Percentiles rank a stretch among this genome's conserved stretches.
Conservation (phyloP, 2,888 invertebrate genomes). For the Patella pellucida region DNA sequence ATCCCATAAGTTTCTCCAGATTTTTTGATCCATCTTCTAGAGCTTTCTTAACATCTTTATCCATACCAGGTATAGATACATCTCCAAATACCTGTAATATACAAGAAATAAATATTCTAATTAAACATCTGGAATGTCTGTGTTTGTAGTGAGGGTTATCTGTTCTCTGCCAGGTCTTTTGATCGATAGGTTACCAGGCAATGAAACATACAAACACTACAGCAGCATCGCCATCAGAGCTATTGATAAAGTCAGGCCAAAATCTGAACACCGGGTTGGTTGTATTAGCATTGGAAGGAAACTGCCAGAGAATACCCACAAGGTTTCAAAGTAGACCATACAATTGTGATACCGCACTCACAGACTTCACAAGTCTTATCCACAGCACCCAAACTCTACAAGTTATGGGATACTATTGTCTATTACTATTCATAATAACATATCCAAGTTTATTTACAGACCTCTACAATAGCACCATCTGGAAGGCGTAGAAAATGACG, state of each 20-base stretch:
- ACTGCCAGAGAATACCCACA: no score
- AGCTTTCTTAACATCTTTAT: constrained; percentile 63
- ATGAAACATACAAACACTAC: no score
- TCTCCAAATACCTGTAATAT: constrained; percentile 67
- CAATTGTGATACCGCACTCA: no score
- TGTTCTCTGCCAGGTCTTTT: neutral
- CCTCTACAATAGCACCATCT: constrained; percentile 69
- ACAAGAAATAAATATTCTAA: constrained; percentile 7
- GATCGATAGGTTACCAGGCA: neutral
- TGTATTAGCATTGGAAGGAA: no score
- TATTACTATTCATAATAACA: no score
- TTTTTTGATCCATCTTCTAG: constrained; percentile 55
- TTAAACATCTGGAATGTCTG: neutral
- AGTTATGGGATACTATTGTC: no score
- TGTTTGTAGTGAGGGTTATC: neutral
- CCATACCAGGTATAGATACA: constrained; percentile 65
- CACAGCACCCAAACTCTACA: no score
- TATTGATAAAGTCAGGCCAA: neutral
- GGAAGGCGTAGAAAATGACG: constrained; percentile 67
- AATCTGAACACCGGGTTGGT: no score
- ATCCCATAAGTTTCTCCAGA: constrained; percentile 58
- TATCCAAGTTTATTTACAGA: constrained; percentile 23
- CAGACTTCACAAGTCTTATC: no score
- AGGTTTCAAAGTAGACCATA: no score
- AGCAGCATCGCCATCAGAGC: neutral